Percentiles rank a stretch among this genome's conserved stretches.
Evolutionary conservation across 2,888 invertebrate genomes (phyloP).

Genomic region (Rapana venosa): DNA sequence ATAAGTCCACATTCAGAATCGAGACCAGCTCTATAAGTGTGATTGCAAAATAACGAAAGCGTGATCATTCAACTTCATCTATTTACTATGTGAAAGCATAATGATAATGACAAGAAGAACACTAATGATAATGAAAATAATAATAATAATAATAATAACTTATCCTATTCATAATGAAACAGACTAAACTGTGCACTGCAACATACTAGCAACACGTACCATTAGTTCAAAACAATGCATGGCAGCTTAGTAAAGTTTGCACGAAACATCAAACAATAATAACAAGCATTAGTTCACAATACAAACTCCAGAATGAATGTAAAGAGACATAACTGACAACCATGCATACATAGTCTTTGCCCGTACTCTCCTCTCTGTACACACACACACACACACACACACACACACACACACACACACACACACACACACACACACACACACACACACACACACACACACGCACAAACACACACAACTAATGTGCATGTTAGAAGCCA

Average conservation of each 20-base stretch:
- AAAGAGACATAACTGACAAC: too few species aligned
- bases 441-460: constrained; percentile 13
- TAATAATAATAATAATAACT: neutral
- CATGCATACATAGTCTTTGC: neutral
- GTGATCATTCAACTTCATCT: neutral
- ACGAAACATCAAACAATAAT: neutral
- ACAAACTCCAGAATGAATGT: neutral
- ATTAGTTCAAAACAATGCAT: neutral
- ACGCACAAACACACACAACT: neutral
- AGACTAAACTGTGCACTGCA: neutral
- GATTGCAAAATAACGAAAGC: neutral
- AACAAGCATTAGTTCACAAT: neutral
- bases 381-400: neutral
- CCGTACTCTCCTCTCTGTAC: neutral
- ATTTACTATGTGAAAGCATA: neutral
- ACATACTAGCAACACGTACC: neutral
- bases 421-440: constrained; percentile 18
- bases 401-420: constrained; percentile 18
- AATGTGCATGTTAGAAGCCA: neutral
- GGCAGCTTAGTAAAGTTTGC: too few species aligned
- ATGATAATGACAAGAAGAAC: neutral
- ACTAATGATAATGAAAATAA: neutral
- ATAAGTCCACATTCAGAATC: neutral
- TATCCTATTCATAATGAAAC: neutral
- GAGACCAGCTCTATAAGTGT: neutral